Conservation (phyloP, 2,797 vertebrate genomes). For the Gobio occitaniae region DNA sequence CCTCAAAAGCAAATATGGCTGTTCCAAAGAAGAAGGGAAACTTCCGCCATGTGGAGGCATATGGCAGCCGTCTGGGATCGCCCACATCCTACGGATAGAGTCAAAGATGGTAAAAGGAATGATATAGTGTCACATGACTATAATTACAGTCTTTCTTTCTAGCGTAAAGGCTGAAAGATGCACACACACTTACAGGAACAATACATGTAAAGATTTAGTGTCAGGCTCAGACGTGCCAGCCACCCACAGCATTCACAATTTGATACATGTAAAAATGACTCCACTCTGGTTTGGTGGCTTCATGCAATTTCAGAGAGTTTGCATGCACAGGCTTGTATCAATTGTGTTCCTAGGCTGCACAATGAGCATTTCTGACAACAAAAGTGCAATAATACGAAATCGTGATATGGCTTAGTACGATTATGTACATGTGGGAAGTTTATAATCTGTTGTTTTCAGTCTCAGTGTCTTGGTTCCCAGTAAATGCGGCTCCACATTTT, state of each 20-base stretch:
- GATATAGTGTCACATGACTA: not conserved
- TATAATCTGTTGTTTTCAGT: not conserved
- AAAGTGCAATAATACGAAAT: not conserved
- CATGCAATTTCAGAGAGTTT: not conserved
- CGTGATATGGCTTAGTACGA: not conserved
- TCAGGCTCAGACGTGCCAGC: not conserved
- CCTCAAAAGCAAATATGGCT: slow-evolving; percentile 90
- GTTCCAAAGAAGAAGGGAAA: slow-evolving; percentile 89
- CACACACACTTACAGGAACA: slow-evolving; percentile 24
- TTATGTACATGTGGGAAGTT: not conserved
- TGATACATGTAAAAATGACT: not conserved
- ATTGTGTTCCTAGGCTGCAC: not conserved
- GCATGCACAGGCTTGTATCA: not conserved
- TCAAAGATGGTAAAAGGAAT: not conserved
- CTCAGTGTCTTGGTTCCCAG: not conserved
- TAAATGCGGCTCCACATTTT: not conserved
- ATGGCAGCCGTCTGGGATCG: slow-evolving; percentile 76
- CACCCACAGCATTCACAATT: not conserved
- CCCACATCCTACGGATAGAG: slow-evolving; percentile 74
- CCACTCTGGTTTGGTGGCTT: not conserved
- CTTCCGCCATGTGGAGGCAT: slow-evolving; percentile 80
- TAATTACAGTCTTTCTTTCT: not conserved
- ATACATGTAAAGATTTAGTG: not conserved
- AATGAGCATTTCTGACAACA: not conserved
- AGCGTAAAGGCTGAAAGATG: slow-evolving; percentile 11